phyloP scores from a whole-genome alignment of 1,140 invertebrate species.

The Leptinotarsa texana region DNA sequence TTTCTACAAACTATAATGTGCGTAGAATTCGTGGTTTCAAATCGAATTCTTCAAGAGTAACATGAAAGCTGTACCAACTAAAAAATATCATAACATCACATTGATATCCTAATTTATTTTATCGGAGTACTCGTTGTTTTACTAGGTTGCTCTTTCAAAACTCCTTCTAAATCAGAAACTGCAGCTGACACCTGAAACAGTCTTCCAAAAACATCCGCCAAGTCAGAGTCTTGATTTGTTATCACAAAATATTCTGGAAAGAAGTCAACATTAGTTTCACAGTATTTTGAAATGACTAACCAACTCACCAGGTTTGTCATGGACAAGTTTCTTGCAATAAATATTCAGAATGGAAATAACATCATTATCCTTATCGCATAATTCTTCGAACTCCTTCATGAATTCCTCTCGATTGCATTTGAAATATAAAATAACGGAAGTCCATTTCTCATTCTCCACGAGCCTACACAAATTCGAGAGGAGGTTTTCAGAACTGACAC shows the following conservation, averaged over 20 bases:
- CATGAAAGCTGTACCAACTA: too few relatives aligned
- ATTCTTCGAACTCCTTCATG: conserved; percentile 63
- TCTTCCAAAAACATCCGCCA: conserved; percentile 66
- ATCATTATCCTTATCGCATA: conserved; percentile 64
- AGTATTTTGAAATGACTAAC: not conserved
- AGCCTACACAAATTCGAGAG: conserved; percentile 65
- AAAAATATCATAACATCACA: not conserved
- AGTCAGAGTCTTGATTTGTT: conserved; percentile 59
- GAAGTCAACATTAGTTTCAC: conserved; percentile 15
- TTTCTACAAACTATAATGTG: too few relatives aligned
- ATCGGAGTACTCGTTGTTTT: conserved; percentile 3
- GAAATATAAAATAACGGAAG: conserved; percentile 65
- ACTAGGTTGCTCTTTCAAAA: conserved; percentile 36
- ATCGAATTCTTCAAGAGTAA: too few relatives aligned
- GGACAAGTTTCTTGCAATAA: conserved; percentile 71
- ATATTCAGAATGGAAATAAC: conserved; percentile 71
- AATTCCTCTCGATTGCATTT: conserved; percentile 66
- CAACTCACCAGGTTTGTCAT: conserved; percentile 67
- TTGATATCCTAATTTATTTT: conserved; percentile 19
- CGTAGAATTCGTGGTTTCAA: too few relatives aligned
- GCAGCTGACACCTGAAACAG: conserved; percentile 67
- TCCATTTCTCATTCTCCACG: conserved; percentile 66
- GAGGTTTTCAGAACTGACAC: conserved; percentile 53
- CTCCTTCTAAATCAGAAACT: conserved; percentile 60
- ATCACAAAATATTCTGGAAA: conserved; percentile 53